Percentiles rank a stretch among this genome's conserved stretches.
These are phyloP conservation scores for Reinhardtius hippoglossoides DNA, from an alignment of 2,113 vertebrate species.

Conservation along the genomic window DNA sequence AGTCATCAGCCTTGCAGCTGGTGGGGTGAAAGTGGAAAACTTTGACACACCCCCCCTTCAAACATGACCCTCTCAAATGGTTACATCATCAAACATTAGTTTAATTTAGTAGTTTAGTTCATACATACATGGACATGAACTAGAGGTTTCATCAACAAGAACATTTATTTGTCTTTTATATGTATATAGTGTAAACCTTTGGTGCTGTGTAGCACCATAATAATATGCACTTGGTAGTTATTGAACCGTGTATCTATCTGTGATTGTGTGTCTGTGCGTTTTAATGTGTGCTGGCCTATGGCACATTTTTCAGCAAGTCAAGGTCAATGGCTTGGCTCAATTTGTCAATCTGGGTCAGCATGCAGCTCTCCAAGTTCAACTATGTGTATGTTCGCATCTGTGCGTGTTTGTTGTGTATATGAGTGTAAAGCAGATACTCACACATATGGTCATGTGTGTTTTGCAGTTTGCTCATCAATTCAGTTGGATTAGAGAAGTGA, in stretches of 20 bases:
- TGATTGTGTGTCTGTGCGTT: conserved; percentile 9
- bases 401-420: not conserved
- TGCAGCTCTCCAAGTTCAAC: not conserved
- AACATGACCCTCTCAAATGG: no score
- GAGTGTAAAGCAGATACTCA: not conserved
- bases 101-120: no score
- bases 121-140: no score
- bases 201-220: not conserved
- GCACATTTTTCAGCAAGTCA: conserved; percentile 9
- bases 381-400: not conserved
- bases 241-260: not conserved
- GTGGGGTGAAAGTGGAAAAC: not conserved
- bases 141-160: no score
- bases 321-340: conserved; percentile 37
- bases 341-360: conserved; percentile 36
- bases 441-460: no score
- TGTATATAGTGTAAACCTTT: not conserved
- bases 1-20: not conserved
- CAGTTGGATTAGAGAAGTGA: no score
- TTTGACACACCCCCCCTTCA: no score
- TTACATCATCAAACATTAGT: no score
- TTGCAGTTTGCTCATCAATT: no score
- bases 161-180: no score
- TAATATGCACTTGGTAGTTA: not conserved
- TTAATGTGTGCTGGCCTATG: not conserved